Evolutionary conservation across 2,113 vertebrate species (phyloP).

Genomic region (Pterophyllum scalare): DNA sequence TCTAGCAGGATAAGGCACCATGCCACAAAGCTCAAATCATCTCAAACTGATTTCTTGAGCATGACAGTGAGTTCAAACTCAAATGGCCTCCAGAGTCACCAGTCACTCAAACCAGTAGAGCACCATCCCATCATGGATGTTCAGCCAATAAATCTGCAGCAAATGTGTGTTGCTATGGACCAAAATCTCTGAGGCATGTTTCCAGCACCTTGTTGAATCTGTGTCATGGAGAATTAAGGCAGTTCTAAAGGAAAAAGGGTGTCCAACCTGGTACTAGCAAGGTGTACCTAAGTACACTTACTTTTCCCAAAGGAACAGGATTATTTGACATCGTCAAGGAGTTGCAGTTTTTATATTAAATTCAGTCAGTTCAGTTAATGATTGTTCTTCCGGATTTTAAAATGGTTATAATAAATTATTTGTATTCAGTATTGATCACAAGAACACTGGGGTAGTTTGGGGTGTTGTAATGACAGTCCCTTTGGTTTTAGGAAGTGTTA

Average conservation of each 20-base stretch:
- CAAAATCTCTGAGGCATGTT: neutral
- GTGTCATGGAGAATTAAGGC: neutral
- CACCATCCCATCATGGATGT: neutral
- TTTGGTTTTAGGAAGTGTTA: neutral
- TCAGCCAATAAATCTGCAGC: neutral
- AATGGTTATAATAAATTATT: too few species aligned
- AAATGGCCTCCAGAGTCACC: neutral
- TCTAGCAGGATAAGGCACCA: too few species aligned
- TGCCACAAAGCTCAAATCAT: too few species aligned
- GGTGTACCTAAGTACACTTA: neutral
- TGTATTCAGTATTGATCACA: too few species aligned
- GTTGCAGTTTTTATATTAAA: too few species aligned
- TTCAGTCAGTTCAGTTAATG: too few species aligned
- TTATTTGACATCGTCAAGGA: neutral
- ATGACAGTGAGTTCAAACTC: too few species aligned
- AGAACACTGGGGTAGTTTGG: neutral
- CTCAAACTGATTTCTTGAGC: too few species aligned
- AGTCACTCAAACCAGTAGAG: neutral
- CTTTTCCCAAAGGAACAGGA: neutral
- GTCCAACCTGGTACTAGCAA: neutral
- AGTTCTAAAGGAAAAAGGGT: neutral
- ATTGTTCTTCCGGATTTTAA: too few species aligned
- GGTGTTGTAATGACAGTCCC: neutral
- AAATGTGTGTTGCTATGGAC: neutral
- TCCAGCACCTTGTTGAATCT: neutral